Conservation (phyloP, 1,140 invertebrate species). For the Trachymyrmex cornetzi region DNA sequence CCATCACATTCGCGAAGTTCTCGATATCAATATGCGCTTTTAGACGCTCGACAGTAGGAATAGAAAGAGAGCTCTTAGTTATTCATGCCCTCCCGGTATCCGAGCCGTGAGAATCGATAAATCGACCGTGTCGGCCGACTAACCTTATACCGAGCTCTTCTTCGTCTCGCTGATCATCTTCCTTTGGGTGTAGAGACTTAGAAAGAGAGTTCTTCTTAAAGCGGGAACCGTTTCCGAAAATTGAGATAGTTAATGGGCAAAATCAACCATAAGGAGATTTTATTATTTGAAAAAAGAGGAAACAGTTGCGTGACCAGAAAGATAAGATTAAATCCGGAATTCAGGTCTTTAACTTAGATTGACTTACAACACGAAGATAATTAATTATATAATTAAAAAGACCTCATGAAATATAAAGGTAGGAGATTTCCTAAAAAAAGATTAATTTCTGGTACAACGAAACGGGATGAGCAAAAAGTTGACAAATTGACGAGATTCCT, state of each 20-base stretch:
- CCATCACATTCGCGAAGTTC: background rate
- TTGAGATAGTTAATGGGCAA: background rate
- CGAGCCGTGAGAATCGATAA: slow-evolving; percentile 83
- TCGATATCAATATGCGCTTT: slow-evolving; percentile 66
- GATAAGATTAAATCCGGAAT: background rate
- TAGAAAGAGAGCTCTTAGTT: slow-evolving; percentile 83
- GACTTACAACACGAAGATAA: background rate
- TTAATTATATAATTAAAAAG: background rate
- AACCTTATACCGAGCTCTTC: slow-evolving; percentile 74
- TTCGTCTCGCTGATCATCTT: slow-evolving; percentile 19
- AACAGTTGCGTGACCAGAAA: background rate
- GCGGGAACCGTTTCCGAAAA: background rate
- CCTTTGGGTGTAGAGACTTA: background rate
- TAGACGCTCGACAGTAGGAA: slow-evolving; percentile 74
- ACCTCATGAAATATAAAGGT: background rate
- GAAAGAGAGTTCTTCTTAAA: background rate
- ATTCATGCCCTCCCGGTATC: slow-evolving; percentile 83
- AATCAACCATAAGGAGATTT: background rate
- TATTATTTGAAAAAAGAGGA: slow-evolving; percentile 33
- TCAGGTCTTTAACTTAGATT: background rate
- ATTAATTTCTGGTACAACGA: background rate
- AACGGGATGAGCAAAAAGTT: slow-evolving; percentile 17
- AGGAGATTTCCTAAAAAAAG: background rate
- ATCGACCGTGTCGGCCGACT: slow-evolving; percentile 79
- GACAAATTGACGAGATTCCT: background rate